Base-by-base conservation (phyloP, 2,888 invertebrate species). In the Melanostoma mellinum region DNA sequence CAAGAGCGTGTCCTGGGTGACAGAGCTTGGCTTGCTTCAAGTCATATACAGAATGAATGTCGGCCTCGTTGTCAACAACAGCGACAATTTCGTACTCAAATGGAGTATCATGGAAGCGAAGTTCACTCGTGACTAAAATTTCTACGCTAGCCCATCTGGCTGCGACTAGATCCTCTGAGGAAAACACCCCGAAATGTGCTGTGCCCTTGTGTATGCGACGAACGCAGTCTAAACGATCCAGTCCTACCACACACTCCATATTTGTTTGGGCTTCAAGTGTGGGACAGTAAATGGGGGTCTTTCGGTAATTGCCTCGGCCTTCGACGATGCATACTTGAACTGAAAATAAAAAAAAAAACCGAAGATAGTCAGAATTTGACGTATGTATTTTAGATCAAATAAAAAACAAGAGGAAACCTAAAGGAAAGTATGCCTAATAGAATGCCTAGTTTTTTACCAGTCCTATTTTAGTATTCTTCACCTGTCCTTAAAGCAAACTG, bases 181-280 rank as follows among this genome's bases (percentile, higher is more conserved):
- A 95, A 87, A 97, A 94, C 8, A 96, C 94, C 0, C 96, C 95
- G 88, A 98, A 95, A 90, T 98, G 97, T 0, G 96, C 97, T 0
- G 94, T 93, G 1, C 95, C 95, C 87, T 94, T 94, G 72, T 94
- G 93, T 86, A 98, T 95, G 86, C 94, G 93, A 4, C 95, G 93
- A 78, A 98, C 93, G 88, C 98, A 98, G 88, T 96, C 95, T 86
- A 97, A 92, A 82, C 97, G 96, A 91, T 96, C 96, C 8, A 93
- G 92, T 0, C 94, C 95, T 10, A 95, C 89, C 0, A 95, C 94
- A 86, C 96, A 96, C 87, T 95, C 94, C 6, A 95, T 93, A 55
- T 93, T 93, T 81, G 94, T 94, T 50, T 87, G 88, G 56, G 93
- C 92, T 72, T 94, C 93, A 84, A 96, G 88, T 5, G 92, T 89